Evolutionary conservation across 2,888 invertebrate genomes (phyloP).

Genomic region (Eupithecia subumbrata): DNA sequence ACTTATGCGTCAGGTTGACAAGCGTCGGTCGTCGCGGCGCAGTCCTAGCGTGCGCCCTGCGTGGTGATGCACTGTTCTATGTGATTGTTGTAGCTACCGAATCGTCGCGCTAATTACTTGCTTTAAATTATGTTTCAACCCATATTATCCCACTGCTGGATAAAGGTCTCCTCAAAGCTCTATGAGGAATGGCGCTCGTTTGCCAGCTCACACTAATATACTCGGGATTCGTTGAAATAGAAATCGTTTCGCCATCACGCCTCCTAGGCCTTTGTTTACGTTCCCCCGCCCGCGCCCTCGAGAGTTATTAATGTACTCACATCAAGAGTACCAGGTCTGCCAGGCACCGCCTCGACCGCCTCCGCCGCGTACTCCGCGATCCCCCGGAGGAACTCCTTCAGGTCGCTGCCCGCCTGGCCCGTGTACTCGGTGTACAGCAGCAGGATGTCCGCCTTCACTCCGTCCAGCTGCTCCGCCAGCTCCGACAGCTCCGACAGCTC

Average conservation of each 20-base stretch:
- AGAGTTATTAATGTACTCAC: conserved; percentile 53
- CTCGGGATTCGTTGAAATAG: not conserved
- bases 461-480: conserved; percentile 57
- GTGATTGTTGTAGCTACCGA: too few species aligned
- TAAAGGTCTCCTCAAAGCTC: not conserved
- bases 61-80: too few species aligned
- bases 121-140: not conserved
- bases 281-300: too few species aligned
- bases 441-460: conserved; percentile 60
- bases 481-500: conserved; percentile 50
- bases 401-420: conserved; percentile 58
- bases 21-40: too few species aligned
- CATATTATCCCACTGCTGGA: not conserved
- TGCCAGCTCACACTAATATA: not conserved
- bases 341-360: conserved; percentile 46
- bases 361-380: conserved; percentile 58
- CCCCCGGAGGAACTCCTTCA: conserved; percentile 63
- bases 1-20: too few species aligned
- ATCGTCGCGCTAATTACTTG: not conserved
- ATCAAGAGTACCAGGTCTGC: conserved; percentile 45
- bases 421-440: conserved; percentile 72
- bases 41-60: too few species aligned
- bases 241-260: not conserved
- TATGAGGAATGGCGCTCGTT: not conserved
- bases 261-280: not conserved